Conservation (phyloP, 2,797 vertebrate genomes). For the Sebastes trivittatus region DNA sequence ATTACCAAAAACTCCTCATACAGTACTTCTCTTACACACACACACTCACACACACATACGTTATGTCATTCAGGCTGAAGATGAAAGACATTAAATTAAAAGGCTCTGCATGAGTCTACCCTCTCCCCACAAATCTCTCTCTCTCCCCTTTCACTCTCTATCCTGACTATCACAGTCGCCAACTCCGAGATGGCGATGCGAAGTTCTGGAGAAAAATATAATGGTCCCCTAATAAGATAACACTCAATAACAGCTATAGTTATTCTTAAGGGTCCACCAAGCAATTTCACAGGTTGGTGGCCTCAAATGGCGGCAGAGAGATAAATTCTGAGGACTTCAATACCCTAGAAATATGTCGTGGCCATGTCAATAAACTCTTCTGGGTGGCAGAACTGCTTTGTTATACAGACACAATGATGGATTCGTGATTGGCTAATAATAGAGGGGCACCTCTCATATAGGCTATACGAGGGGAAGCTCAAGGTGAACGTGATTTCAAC, state of each 20-base stretch:
- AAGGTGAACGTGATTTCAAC: neutral
- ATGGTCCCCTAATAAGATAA: conserved; percentile 42
- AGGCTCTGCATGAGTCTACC: conserved; percentile 31
- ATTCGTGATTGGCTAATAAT: conserved; percentile 11
- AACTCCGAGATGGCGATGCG: neutral
- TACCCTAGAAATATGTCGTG: conserved; percentile 4
- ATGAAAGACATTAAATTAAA: conserved; percentile 63
- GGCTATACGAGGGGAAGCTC: neutral
- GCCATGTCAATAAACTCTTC: conserved; percentile 1
- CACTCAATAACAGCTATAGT: conserved; percentile 21
- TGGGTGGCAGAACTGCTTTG: neutral
- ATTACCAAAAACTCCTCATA: conserved; percentile 10
- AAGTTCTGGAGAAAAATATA: conserved; percentile 28
- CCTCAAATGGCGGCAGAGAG: conserved; percentile 28
- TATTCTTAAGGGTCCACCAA: conserved; percentile 35
- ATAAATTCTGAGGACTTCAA: conserved; percentile 24
- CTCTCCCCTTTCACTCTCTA: conserved; percentile 10
- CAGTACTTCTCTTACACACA: neutral
- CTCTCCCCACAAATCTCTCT: conserved; percentile 30
- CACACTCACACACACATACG: neutral
- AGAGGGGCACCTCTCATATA: neutral
- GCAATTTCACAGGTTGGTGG: conserved; percentile 63
- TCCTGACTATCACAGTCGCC: conserved; percentile 14
- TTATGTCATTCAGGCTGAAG: conserved; percentile 38
- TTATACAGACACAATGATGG: conserved; percentile 10